Percentiles rank a stretch among this genome's conserved stretches.
phyloP scores from a whole-genome alignment of 2,113 vertebrate genomes.

The Pelecanus crispus region DNA sequence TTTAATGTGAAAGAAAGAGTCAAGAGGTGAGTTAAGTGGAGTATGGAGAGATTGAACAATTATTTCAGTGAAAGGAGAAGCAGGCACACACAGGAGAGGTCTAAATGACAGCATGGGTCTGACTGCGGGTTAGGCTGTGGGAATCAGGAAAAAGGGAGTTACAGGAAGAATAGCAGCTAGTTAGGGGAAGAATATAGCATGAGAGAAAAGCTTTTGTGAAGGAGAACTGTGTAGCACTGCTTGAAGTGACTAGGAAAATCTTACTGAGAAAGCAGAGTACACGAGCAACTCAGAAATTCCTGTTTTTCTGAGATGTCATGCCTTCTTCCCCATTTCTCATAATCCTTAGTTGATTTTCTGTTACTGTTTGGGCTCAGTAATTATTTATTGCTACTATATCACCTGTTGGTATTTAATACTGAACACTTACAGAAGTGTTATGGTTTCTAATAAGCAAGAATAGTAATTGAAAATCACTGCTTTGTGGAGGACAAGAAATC shows the following conservation, averaged over 20 bases:
- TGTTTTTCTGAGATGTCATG: not conserved
- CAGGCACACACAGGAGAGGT: not conserved
- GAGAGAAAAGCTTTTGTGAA: conserved; percentile 2
- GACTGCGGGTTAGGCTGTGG: not conserved
- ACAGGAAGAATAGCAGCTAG: not conserved
- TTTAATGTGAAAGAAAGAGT: not conserved
- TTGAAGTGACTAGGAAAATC: not conserved
- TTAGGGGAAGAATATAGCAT: not conserved
- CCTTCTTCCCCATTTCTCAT: not conserved
- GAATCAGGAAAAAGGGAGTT: not conserved
- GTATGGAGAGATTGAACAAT: not conserved
- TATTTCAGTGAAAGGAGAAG: not conserved
- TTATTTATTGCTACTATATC: not conserved
- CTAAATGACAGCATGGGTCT: not conserved
- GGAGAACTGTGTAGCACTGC: not conserved
- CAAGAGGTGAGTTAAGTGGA: not conserved
- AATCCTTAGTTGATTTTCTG: not conserved
- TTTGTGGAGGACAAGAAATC: not conserved
- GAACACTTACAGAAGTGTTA: not conserved
- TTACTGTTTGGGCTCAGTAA: not conserved
- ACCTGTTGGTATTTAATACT: not conserved
- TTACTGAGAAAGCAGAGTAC: not conserved
- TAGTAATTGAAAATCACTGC: not conserved
- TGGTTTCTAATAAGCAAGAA: not conserved
- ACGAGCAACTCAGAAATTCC: not conserved